Evolutionary conservation across 2,113 vertebrate genomes (phyloP).

Genomic region (Oenanthe melanoleuca): DNA sequence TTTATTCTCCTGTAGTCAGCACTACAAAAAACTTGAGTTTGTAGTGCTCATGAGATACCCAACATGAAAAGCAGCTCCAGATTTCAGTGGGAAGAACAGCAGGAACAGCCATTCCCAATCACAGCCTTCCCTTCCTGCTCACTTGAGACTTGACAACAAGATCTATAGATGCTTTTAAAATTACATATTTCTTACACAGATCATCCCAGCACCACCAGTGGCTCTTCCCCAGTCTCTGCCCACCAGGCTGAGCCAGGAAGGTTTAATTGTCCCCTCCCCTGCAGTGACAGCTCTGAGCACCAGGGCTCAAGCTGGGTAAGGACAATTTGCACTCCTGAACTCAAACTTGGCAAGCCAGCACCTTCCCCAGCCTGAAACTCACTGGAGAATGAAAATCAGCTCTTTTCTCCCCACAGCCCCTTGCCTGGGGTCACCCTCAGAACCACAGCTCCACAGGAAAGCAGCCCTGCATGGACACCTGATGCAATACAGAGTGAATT

Average conservation of each 20-base stretch:
- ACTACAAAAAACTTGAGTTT: background rate
- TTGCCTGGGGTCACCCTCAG: background rate
- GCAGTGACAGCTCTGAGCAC: background rate
- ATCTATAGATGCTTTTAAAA: background rate
- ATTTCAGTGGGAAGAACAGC: background rate
- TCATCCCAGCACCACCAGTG: background rate
- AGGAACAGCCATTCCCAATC: background rate
- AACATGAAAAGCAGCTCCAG: background rate
- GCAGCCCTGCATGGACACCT: background rate
- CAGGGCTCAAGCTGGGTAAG: background rate
- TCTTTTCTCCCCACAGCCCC: background rate
- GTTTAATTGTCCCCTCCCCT: background rate
- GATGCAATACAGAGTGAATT: background rate
- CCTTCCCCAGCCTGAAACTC: background rate
- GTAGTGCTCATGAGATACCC: rapidly evolving
- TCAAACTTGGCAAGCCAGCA: background rate
- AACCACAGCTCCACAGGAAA: background rate
- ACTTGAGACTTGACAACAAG: rapidly evolving
- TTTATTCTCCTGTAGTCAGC: background rate
- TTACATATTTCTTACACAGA: rapidly evolving
- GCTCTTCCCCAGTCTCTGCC: background rate
- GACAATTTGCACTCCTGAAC: background rate
- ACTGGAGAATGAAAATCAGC: background rate
- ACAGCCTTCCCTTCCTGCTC: background rate
- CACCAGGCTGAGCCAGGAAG: background rate